Evolutionary conservation across 1,140 invertebrate species (phyloP).

Genomic region (Drosophila parabipectinata): DNA sequence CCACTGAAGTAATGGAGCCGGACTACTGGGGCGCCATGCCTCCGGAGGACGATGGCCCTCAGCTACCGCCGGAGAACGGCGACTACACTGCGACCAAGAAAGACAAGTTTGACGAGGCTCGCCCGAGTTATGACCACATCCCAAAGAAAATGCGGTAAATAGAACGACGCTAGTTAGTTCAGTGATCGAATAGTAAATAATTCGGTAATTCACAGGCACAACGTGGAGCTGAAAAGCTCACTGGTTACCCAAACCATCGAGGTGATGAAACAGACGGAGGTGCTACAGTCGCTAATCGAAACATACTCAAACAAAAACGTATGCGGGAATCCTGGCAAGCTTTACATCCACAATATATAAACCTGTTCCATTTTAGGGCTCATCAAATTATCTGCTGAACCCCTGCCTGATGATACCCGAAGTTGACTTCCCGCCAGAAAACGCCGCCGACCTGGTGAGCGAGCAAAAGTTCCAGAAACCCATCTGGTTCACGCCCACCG

Average conservation of each 20-base stretch:
- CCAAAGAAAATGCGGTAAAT: conserved; percentile 48
- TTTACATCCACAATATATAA: background rate
- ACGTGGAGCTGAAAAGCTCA: conserved; percentile 70
- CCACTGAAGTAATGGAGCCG: conserved; percentile 29
- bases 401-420: conserved; percentile 83
- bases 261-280: conserved; percentile 83
- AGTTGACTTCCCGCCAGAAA: conserved; percentile 80
- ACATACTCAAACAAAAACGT: conserved; percentile 82
- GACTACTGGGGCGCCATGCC: conserved; percentile 64
- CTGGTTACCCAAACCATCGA: conserved; percentile 81
- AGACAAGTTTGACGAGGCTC: conserved; percentile 58
- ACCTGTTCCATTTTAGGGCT: conserved; percentile 46
- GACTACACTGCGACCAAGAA: conserved; percentile 52
- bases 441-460: conserved; percentile 73
- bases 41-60: conserved; percentile 37
- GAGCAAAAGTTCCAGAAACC: conserved; percentile 80
- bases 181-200: background rate
- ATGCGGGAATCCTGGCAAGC: conserved; percentile 8
- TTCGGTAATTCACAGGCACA: conserved; percentile 14
- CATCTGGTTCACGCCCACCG: conserved; percentile 79
- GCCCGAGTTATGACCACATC: conserved; percentile 27
- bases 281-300: conserved; percentile 80
- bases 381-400: conserved; percentile 77
- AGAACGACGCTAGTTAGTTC: background rate
- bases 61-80: conserved; percentile 23